Base-by-base conservation (phyloP, 2,888 invertebrate genomes). In the Zootermopsis nevadensis region DNA sequence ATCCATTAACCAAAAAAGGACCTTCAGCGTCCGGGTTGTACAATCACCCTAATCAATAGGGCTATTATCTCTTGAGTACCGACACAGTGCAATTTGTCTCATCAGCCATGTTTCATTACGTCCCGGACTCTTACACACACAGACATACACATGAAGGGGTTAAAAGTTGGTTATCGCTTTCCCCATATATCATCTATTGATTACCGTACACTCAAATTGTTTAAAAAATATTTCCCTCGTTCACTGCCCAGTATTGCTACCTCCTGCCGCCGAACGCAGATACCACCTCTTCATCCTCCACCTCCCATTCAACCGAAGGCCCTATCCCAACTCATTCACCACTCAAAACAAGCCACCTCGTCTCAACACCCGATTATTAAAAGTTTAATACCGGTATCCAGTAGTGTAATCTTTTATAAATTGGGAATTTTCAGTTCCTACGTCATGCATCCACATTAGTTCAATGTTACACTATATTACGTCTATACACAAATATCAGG, bases 21-120 rank as follows among this genome's bases (percentile, higher is more conserved):
- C 48, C n/a, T 33, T 35, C 60, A 31, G n/a, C 55, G 33, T n/a
- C n/a, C 35, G 79, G 66, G 79, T 79, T 79, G 53, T 60, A 79
- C 79, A 79, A 79, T 79, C 79, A 79, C 79, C 79, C 79, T 79
- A 83, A 83, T 83, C 83, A 83, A 83, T 83, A 79, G 72, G 79
- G 77, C 69, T 83, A 83, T 83, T 83, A 82, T 82, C 60, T 15
- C 76, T 30, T 35, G 77, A 60, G 77, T 60, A 74, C 55, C 76
- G 55, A 60, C 60, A 82, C 53, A 66, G 31, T 77, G 81, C 81
- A 83, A 83, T 83, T 83, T 83, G 83, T 77, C 83, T 81, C 83
- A 83, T 83, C 81, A 83, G 77, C 77, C 42, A 53, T 77, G 81
- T 81, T 77, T 81, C 81, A 81, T 81, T 81, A 77, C 81, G 67